Percentiles rank a stretch among this genome's conserved stretches.
Conservation (phyloP, 2,113 vertebrate species). For the Rhinolophus ferrumequinum region DNA sequence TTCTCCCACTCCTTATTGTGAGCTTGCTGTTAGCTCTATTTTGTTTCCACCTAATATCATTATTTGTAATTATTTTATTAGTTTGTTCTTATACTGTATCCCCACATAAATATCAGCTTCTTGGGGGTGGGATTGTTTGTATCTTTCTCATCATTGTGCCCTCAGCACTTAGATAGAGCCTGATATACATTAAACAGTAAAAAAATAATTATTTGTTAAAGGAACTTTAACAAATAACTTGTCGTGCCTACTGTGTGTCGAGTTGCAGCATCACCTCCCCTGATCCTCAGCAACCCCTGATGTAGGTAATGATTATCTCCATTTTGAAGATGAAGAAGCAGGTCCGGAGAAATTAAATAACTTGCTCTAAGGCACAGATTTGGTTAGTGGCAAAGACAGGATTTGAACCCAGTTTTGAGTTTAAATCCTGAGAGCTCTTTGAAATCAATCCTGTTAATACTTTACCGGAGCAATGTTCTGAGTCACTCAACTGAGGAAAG, state of each 20-base stretch:
- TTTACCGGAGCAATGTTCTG: constrained; percentile 42
- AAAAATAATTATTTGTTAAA: not conserved
- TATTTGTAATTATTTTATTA: constrained; percentile 11
- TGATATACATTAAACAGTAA: not conserved
- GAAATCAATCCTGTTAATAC: constrained; percentile 57
- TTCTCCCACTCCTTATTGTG: not conserved
- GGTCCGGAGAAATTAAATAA: not conserved
- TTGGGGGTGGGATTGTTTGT: not conserved
- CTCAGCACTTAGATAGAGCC: not conserved
- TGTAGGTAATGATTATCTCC: not conserved
- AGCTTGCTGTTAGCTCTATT: not conserved
- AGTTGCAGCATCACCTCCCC: not conserved
- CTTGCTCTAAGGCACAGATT: not conserved
- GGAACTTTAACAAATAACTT: not conserved
- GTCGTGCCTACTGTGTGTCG: not conserved
- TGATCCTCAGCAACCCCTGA: not conserved
- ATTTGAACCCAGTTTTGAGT: constrained; percentile 53
- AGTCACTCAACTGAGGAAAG: constrained; percentile 27
- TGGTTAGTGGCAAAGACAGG: constrained; percentile 8
- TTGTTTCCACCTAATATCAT: not conserved
- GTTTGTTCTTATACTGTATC: not conserved
- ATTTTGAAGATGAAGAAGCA: constrained; percentile 29
- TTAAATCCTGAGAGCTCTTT: not conserved
- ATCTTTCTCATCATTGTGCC: not conserved
- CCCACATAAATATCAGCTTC: not conserved